Base-by-base conservation (phyloP, 1,140 invertebrate genomes). In the Bombus terrestris region DNA sequence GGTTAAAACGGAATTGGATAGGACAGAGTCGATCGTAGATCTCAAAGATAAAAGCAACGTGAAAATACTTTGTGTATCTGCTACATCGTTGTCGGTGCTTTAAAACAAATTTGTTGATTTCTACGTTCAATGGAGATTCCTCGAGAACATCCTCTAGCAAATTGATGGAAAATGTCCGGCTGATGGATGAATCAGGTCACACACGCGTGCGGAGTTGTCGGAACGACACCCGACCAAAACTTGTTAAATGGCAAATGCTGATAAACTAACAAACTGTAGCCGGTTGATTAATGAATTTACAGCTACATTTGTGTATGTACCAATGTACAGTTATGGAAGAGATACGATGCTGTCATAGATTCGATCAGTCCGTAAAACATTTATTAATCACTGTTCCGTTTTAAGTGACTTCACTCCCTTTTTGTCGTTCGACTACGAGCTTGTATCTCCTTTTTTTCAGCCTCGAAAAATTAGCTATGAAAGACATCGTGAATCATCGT, bases 221-320 rank as follows among this genome's bases (percentile, higher is more conserved):
- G 13, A 18, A 41, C 39, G 69, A 43, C 69, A 41, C 37, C 18
- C 35, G n/a, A 1, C 39, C n/a, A 47, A 18, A 28, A 28, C 72
- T 43, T 32, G 72, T 74, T 25, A 74, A 47, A 74, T 47, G 72
- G 15, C n/a, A 47, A 25, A 32, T 43, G 15, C n/a, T 32, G 72
- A 25, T 32, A 32, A 74, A 74, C 41, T 47, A 74, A 74, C 39
- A 28, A 74, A 74, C 39, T n/a, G 71, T 43, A 74, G 18, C 28
- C 13, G 13, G 12, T 43, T 43, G 69, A 72, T 72, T 72, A 72
- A 72, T 72, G 69, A 72, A n/a, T 41, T 41, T 18, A 72, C 6
- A 25, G 22, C 12, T 62, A n/a, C 12, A n/a, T 62, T 10, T 62
- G 10, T n/a, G 59, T 62, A n/a, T 62, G 59, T 59, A 28, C 28